Conservation (phyloP, 2,113 vertebrate genomes). For the Callorhinus ursinus region DNA sequence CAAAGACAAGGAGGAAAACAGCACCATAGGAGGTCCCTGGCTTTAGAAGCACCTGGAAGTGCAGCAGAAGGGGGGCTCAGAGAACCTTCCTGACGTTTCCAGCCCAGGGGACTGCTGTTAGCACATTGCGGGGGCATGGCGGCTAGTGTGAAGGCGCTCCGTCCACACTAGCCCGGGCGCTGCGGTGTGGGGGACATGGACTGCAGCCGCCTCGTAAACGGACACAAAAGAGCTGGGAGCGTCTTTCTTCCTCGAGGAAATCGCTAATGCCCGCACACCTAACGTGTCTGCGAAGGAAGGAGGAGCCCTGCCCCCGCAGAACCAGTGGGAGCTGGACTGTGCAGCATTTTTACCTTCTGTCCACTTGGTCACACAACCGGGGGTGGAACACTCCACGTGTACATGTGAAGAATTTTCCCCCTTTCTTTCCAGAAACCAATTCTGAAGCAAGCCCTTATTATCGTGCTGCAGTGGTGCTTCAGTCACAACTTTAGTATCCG, state of each 20-base stretch:
- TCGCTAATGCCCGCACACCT: not conserved
- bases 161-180: not conserved
- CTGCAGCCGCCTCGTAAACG: not conserved
- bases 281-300: not conserved
- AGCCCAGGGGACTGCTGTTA: not conserved
- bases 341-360: not conserved
- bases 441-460: constrained; percentile 88
- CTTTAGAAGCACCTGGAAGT: not conserved
- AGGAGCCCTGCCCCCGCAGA: not conserved
- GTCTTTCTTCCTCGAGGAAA: not conserved
- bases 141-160: not conserved
- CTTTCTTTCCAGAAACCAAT: constrained; percentile 81
- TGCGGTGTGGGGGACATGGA: not conserved
- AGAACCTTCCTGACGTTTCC: not conserved
- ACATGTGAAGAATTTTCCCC: not conserved
- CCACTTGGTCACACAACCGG: not conserved
- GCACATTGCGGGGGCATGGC: not conserved
- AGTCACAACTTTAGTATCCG: constrained; percentile 96
- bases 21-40: not conserved
- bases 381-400: too few species aligned
- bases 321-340: too few species aligned
- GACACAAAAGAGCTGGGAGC: not conserved
- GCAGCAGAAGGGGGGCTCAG: not conserved
- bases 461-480: constrained; percentile 93
- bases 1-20: not conserved